phyloP scores from a whole-genome alignment of 2,113 vertebrate species.

The Hippocampus abdominalis region DNA sequence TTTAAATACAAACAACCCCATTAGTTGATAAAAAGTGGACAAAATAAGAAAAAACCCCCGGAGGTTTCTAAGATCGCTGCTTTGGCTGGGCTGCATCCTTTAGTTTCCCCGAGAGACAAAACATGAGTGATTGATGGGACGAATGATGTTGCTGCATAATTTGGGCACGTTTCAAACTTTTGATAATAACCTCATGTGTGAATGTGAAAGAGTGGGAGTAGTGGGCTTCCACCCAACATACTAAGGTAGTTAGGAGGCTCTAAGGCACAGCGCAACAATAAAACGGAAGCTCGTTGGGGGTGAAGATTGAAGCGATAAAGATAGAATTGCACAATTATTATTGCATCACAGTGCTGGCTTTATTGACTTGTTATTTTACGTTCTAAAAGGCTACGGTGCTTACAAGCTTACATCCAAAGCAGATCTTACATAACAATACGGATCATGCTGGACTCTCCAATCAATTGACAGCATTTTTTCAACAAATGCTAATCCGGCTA shows the following conservation, averaged over 20 bases:
- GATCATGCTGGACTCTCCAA: background rate
- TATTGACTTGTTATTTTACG: background rate
- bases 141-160: conserved; percentile 29
- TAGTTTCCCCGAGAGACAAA: background rate
- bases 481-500: no score
- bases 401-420: background rate
- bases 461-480: no score
- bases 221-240: conserved; percentile 7
- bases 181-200: conserved; percentile 9
- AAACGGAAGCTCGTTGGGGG: conserved; percentile 1
- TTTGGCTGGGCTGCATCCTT: background rate
- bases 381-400: background rate
- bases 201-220: conserved; percentile 21
- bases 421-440: background rate
- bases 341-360: background rate
- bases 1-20: conserved; percentile 22
- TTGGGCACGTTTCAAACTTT: conserved; percentile 25
- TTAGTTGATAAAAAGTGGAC: conserved; percentile 13
- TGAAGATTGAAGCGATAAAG: conserved; percentile 1
- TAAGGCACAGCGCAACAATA: background rate
- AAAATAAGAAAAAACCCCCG: background rate
- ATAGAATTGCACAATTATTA: background rate
- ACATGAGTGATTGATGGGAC: conserved; percentile 27
- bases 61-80: background rate
- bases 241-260: conserved; percentile 24